A percentile compares a stretch with the other conserved stretches of the same genome.
Conservation (phyloP, 2,797 vertebrate species). For the Hydrophis major region DNA sequence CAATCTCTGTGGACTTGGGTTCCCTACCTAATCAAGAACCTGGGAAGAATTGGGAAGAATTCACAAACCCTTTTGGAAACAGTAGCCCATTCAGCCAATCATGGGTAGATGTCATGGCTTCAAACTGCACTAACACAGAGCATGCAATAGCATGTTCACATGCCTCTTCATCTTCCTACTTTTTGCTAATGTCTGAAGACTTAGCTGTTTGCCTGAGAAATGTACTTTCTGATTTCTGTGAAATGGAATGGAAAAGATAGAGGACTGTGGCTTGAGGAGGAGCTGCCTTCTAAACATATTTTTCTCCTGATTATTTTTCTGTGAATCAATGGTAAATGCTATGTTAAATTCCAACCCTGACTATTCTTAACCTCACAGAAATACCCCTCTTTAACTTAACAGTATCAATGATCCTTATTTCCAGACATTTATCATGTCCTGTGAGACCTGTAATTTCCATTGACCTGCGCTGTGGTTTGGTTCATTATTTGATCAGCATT, state of each 20-base stretch:
- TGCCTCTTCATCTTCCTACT: background rate
- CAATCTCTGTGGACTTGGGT: background rate
- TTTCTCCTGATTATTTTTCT: constrained; percentile 31
- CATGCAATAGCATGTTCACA: background rate
- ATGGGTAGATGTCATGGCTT: background rate
- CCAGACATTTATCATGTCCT: constrained; percentile 65
- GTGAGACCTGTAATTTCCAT: constrained; percentile 69
- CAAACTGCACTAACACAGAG: background rate
- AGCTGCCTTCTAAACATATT: background rate
- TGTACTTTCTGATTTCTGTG: background rate
- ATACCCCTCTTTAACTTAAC: constrained; percentile 48
- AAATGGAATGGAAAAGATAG: background rate
- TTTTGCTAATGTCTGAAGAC: background rate
- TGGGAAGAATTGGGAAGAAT: background rate
- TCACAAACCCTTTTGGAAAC: background rate
- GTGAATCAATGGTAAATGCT: constrained; percentile 29
- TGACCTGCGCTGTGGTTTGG: constrained; percentile 71
- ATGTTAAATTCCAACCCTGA: constrained; percentile 56
- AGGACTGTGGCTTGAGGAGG: background rate
- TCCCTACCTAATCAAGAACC: background rate
- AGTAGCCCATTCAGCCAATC: background rate
- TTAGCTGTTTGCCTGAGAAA: background rate
- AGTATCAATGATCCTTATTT: constrained; percentile 62
- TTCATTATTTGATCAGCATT: constrained; percentile 69
- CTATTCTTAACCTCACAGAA: constrained; percentile 37